phyloP scores from a whole-genome alignment of 2,797 vertebrate species.

The Scolopax bukidnonensis region DNA sequence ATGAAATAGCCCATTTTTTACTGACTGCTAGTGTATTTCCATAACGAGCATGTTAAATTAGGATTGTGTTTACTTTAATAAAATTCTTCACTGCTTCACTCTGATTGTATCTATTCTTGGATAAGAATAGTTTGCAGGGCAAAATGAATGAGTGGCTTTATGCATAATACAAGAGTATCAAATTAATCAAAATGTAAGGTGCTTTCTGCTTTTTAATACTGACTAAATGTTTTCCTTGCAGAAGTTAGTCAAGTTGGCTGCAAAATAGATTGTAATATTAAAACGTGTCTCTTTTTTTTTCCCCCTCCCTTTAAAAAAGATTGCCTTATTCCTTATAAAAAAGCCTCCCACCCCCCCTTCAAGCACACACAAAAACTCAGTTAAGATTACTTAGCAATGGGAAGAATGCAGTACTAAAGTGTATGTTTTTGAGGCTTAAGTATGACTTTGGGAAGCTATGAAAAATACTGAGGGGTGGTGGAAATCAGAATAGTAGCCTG shows the following conservation, averaged over 20 bases:
- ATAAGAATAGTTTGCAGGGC: constrained; percentile 60
- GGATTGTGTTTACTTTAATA: constrained; percentile 68
- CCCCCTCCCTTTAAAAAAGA: background rate
- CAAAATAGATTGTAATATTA: constrained; percentile 16
- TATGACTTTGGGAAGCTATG: background rate
- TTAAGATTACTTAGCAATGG: background rate
- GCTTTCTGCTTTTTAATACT: constrained; percentile 58
- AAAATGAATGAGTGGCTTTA: constrained; percentile 59
- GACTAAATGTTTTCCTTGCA: constrained; percentile 48
- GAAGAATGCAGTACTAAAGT: background rate
- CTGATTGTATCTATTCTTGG: constrained; percentile 54
- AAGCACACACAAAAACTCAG: background rate
- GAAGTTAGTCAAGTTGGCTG: background rate
- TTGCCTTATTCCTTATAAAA: background rate
- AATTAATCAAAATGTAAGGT: constrained; percentile 68
- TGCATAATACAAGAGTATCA: constrained; percentile 59
- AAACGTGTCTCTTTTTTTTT: background rate
- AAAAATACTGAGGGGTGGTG: background rate
- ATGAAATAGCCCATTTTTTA: constrained; percentile 27
- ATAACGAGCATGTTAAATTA: constrained; percentile 18
- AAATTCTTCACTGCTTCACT: constrained; percentile 38
- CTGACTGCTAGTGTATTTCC: background rate
- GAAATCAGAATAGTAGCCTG: background rate
- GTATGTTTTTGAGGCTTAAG: background rate
- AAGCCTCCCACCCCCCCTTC: background rate